These are phyloP conservation scores for Hypotaenidia philippensis DNA, from an alignment of 2,797 vertebrate genomes.

Conservation along the genomic window DNA sequence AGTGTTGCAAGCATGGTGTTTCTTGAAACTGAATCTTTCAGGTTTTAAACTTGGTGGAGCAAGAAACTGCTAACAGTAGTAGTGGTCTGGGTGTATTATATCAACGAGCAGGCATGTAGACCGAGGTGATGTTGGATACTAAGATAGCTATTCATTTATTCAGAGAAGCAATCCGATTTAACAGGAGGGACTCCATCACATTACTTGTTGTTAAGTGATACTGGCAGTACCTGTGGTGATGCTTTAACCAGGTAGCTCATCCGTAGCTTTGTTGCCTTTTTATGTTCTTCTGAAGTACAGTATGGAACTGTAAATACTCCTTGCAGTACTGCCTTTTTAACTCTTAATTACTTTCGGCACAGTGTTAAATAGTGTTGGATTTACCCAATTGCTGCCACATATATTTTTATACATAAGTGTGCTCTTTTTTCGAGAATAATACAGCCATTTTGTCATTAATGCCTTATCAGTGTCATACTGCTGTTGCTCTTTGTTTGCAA, in stretches of 20 bases:
- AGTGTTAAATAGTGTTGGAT: constrained; percentile 65
- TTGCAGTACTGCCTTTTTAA: constrained; percentile 70
- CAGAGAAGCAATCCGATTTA: neutral
- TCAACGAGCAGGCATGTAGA: neutral
- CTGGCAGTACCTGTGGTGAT: constrained; percentile 24
- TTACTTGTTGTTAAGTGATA: constrained; percentile 28
- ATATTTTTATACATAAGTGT: constrained; percentile 75
- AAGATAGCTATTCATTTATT: constrained; percentile 5
- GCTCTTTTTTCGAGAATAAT: constrained; percentile 59
- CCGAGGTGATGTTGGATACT: neutral
- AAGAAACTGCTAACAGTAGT: neutral
- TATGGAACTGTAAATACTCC: constrained; percentile 64
- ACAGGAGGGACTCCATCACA: constrained; percentile 17
- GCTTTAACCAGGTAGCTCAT: constrained; percentile 47
- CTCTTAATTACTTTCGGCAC: constrained; percentile 64
- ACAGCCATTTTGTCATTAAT: constrained; percentile 70
- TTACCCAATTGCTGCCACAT: constrained; percentile 62
- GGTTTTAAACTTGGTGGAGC: neutral
- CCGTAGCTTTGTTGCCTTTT: constrained; percentile 51
- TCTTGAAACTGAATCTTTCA: neutral
- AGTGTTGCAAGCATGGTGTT: neutral
- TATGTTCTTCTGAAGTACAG: constrained; percentile 30
- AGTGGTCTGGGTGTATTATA: neutral
- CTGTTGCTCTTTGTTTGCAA: constrained; percentile 65
- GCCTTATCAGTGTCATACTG: constrained; percentile 70